These are phyloP conservation scores for Synergus gifuensis DNA, from an alignment of 2,888 invertebrate species.

Conservation along the genomic window DNA sequence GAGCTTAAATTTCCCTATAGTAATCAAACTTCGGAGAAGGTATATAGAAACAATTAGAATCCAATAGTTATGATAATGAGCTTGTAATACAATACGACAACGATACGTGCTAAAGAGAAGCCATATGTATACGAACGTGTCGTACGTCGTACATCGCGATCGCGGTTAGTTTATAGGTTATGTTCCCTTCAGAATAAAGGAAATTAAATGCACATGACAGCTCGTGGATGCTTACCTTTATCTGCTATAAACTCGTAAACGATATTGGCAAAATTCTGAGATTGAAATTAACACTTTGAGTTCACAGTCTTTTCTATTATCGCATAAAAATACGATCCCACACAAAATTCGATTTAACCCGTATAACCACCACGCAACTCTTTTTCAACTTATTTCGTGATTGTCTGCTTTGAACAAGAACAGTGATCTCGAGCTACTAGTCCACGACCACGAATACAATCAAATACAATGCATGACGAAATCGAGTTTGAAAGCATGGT, in stretches of 20 bases:
- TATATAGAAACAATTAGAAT: neutral
- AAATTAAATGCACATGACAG: slow-evolving; percentile 36
- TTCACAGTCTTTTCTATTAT: slow-evolving; percentile 20
- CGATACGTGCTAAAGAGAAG: slow-evolving; percentile 28
- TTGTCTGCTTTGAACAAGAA: neutral
- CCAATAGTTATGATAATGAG: slow-evolving; percentile 10
- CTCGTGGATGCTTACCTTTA: slow-evolving; percentile 17
- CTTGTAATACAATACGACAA: neutral
- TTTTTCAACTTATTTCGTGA: neutral
- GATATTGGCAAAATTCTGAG: neutral
- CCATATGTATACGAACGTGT: slow-evolving; percentile 29
- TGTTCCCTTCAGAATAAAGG: neutral
- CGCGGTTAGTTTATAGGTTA: slow-evolving; percentile 18
- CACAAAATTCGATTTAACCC: neutral
- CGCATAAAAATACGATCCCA: slow-evolving; percentile 2
- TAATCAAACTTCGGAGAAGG: neutral
- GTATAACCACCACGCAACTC: neutral
- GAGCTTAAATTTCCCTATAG: neutral
- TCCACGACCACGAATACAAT: neutral
- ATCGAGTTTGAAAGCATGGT: neutral
- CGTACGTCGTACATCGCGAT: neutral
- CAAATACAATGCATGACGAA: neutral
- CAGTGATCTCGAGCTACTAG: neutral
- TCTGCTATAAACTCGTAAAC: neutral
- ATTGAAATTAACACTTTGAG: neutral